A percentile compares a stretch with the other conserved stretches of the same genome.
phyloP scores from a whole-genome alignment of 2,888 invertebrate species.

The Sinhomidia bicolor region DNA sequence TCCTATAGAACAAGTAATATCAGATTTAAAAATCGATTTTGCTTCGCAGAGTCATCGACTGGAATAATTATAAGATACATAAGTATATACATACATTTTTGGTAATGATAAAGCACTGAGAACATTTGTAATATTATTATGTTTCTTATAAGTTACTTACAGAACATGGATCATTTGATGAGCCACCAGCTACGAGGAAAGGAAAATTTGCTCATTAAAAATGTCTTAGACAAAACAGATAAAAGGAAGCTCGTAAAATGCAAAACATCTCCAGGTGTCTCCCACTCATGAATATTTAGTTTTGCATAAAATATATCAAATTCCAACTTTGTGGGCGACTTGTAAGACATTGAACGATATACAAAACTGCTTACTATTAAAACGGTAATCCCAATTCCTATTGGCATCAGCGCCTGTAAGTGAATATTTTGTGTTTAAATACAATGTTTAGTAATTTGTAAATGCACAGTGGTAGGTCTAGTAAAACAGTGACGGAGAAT shows the following conservation, averaged over 20 bases:
- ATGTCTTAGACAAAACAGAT: not conserved
- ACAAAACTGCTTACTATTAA: conserved; percentile 54
- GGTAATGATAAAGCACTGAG: not conserved
- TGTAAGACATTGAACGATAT: not conserved
- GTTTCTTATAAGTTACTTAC: conserved; percentile 13
- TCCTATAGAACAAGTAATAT: conserved; percentile 43
- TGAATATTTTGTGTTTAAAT: not conserved
- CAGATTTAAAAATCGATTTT: not conserved
- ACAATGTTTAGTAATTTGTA: no score
- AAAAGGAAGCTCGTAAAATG: no score
- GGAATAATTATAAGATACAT: no score
- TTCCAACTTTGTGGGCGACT: not conserved
- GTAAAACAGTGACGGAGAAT: no score
- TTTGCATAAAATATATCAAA: not conserved
- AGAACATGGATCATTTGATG: conserved; percentile 72
- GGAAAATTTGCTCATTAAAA: conserved; percentile 6
- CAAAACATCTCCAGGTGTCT: not conserved
- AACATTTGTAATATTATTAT: not conserved
- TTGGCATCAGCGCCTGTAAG: conserved; percentile 76
- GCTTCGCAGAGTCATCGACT: no score
- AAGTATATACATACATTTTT: no score
- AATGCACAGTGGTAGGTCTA: no score
- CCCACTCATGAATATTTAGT: not conserved
- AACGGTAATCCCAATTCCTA: conserved; percentile 78
- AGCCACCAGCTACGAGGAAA: conserved; percentile 73